These are phyloP conservation scores for Procapra przewalskii DNA, from an alignment of 2,113 vertebrate species.

Conservation along the genomic window DNA sequence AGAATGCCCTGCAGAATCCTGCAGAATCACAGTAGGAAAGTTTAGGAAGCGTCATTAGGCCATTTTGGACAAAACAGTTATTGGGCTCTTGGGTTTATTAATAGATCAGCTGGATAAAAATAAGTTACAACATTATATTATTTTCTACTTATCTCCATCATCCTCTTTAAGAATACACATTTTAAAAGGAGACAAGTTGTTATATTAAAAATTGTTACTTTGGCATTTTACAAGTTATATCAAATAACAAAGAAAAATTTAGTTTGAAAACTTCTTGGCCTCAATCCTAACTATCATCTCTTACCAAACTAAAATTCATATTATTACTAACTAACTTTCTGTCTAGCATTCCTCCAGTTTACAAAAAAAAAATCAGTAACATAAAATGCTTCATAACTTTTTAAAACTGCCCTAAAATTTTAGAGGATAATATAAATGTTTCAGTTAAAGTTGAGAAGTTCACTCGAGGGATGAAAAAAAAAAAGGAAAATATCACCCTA, in stretches of 20 bases:
- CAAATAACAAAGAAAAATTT: neutral
- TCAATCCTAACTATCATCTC: neutral
- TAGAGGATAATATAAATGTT: neutral
- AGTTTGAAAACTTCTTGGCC: neutral
- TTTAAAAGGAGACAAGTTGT: slow-evolving; percentile 53
- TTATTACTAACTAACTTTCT: neutral
- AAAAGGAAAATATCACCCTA: neutral
- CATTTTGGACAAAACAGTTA: neutral
- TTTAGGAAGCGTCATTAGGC: neutral
- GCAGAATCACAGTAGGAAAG: neutral
- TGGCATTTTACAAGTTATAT: neutral
- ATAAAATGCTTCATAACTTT: neutral
- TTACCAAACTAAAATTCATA: neutral
- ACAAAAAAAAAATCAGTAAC: neutral
- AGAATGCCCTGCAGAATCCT: neutral
- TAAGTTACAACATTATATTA: neutral
- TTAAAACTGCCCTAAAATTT: neutral
- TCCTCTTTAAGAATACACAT: slow-evolving; percentile 75
- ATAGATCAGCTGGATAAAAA: neutral
- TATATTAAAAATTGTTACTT: neutral
- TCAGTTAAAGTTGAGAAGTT: neutral
- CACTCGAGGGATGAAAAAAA: neutral
- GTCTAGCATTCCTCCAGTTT: neutral
- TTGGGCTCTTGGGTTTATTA: neutral
- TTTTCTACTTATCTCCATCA: slow-evolving; percentile 76